A percentile compares a stretch with the other conserved stretches of the same genome.
These are phyloP conservation scores for Macrobrachium rosenbergii DNA, from an alignment of 1,140 invertebrate species.

Conservation along the genomic window DNA sequence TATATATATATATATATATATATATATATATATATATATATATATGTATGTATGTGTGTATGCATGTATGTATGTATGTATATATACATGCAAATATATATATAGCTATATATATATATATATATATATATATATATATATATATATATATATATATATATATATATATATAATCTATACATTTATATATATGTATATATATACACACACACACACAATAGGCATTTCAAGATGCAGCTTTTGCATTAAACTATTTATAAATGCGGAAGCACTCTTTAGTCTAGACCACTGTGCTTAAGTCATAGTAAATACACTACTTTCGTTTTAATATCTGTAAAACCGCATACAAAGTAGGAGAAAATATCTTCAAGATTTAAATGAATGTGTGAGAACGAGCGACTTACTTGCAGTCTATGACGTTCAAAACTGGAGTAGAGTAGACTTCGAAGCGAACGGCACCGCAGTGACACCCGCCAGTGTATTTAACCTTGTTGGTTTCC, in stretches of 20 bases:
- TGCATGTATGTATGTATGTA: not conserved
- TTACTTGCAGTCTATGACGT: conserved; percentile 73
- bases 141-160: conserved; percentile 4
- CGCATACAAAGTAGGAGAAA: not conserved
- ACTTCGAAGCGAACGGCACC: conserved; percentile 73
- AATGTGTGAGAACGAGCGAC: not conserved
- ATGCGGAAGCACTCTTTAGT: no score
- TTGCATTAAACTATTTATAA: no score
- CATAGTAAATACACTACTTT: not conserved
- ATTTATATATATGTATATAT: not conserved
- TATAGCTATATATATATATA: not conserved
- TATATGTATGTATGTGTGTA: no score
- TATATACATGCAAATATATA: not conserved
- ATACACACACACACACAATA: no score
- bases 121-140: not conserved
- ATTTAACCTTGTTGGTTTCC: conserved; percentile 50
- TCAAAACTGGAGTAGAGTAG: conserved; percentile 69
- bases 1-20: no score
- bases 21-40: no score
- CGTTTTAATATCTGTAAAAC: not conserved
- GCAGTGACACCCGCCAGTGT: conserved; percentile 74
- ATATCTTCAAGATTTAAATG: not conserved
- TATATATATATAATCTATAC: not conserved
- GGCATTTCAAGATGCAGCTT: no score
- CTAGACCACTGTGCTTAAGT: no score